Evolutionary conservation across 1,140 invertebrate species (phyloP), one percentile per base, ranked within the genome.

Genomic region (Apis cerana): DNA sequence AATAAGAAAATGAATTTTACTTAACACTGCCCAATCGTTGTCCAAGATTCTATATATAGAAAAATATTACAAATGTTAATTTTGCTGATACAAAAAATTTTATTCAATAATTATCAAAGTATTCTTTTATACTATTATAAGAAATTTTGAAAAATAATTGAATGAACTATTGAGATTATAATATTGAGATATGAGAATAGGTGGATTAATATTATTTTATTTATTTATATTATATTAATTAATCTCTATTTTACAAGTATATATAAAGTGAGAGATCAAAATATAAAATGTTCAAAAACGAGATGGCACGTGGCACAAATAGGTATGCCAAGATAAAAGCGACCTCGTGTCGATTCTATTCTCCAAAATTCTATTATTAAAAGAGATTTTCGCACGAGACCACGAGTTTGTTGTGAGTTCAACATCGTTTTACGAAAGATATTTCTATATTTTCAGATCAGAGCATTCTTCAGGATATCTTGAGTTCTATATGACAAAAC

Each of bases 281-380:
- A 43, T 43, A 43, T 2, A 33, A 33, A 33, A 33, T 33, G 33
- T 43, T 43, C 0, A 82, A 58, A 83, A 88, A 85, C 82, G 70
- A 70, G 75, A 54, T 48, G 80, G 48, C 86, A 88, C 85, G 84
- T 88, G 89, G 71, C 48, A 75, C 61, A 33, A 48, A 83, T 84
- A 65, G 65, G 54, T 50, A 84, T 88, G 88, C 85, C 88, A 89
- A 90, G 88, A 88, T 89, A 88, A 88, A 91, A 91, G 82, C 77
- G 67, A 74, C 12, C 7, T 23, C 70, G 33, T 70, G 76, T 82
- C 85, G 85, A 65, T 43, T 81, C 56, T 77, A 68, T 85, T 89
- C 76, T 87, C 80, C 71, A 87, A 89, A 86, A 75, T 67, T 88
- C 86, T 91, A 90, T 89, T 90, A 87, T 90, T 90, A 85, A 68